These are phyloP conservation scores for Crambe crambe DNA, from an alignment of 37 sponge, comb jelly and placozoan species.

Conservation along the genomic window DNA sequence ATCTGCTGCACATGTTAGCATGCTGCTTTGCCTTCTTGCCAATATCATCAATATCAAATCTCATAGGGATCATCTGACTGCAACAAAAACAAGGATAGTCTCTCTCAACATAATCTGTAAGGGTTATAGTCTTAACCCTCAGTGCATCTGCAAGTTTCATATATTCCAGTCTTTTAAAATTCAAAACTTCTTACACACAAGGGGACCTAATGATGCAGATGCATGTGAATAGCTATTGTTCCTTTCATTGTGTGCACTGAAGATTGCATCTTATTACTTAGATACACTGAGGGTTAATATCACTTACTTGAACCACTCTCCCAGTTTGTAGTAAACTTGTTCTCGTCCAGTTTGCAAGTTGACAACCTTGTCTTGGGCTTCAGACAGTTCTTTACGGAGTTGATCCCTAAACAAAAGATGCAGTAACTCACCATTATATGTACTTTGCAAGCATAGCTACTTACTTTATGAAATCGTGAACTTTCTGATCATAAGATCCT, in stretches of 20 bases:
- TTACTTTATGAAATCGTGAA: slow-evolving; percentile 42
- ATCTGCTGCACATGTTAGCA: slow-evolving; percentile 21
- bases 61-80: slow-evolving; percentile 36
- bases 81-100: too few species aligned
- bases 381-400: slow-evolving; percentile 3
- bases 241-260: too few species aligned
- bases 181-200: too few species aligned
- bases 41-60: slow-evolving; percentile 14
- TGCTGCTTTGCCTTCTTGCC: slow-evolving; percentile 12
- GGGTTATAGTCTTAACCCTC: too few species aligned
- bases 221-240: too few species aligned
- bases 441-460: background rate
- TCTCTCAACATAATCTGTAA: too few species aligned
- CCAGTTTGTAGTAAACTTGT: slow-evolving; percentile 37
- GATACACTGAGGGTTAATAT: too few species aligned
- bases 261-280: too few species aligned
- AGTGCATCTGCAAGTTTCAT: too few species aligned
- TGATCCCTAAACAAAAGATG: background rate
- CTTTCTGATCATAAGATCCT: slow-evolving; percentile 19
- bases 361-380: slow-evolving; percentile 51
- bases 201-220: too few species aligned
- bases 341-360: slow-evolving; percentile 20
- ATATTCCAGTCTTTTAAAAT: too few species aligned
- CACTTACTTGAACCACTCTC: slow-evolving; percentile 51
- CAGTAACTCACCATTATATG: background rate